Percentiles rank a stretch among this genome's conserved stretches.
Evolutionary conservation across 1,140 invertebrate genomes (phyloP).

Genomic region (Babylonia areolata): DNA sequence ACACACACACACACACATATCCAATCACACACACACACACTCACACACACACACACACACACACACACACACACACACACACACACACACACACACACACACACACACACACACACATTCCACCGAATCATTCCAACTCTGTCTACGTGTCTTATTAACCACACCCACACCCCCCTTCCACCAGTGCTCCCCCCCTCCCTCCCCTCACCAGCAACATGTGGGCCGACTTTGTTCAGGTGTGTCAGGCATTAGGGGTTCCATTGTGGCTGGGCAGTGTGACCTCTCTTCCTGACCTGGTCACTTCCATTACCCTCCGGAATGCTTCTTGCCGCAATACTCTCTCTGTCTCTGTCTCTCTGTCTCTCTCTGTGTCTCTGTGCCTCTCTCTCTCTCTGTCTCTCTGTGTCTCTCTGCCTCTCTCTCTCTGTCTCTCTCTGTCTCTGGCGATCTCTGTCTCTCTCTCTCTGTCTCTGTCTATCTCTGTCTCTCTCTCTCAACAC

Average conservation of each 20-base stretch:
- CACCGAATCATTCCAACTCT: too few species aligned
- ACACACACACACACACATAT: neutral
- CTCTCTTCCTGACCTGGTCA: too few species aligned
- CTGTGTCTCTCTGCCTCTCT: neutral
- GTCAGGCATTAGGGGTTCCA: too few species aligned
- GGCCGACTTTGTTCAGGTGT: too few species aligned
- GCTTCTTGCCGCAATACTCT: too few species aligned
- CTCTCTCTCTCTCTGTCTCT: too few species aligned
- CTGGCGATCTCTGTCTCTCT: neutral
- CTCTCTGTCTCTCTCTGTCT: neutral
- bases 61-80: neutral
- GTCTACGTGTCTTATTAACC: neutral
- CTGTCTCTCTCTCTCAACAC: neutral
- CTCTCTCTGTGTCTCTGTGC: too few species aligned
- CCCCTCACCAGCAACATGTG: too few species aligned
- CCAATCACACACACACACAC: neutral
- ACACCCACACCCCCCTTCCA: neutral
- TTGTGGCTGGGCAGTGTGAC: too few species aligned
- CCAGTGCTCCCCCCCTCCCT: too few species aligned
- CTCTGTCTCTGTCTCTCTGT: too few species aligned
- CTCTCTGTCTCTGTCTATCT: neutral
- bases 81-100: constrained; percentile 11
- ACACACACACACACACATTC: neutral
- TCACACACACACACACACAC: neutral
- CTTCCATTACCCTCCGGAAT: too few species aligned